Percentiles rank a stretch among this genome's conserved stretches.
Conservation (phyloP, 2,113 vertebrate species). For the Chaetodon auriga region DNA sequence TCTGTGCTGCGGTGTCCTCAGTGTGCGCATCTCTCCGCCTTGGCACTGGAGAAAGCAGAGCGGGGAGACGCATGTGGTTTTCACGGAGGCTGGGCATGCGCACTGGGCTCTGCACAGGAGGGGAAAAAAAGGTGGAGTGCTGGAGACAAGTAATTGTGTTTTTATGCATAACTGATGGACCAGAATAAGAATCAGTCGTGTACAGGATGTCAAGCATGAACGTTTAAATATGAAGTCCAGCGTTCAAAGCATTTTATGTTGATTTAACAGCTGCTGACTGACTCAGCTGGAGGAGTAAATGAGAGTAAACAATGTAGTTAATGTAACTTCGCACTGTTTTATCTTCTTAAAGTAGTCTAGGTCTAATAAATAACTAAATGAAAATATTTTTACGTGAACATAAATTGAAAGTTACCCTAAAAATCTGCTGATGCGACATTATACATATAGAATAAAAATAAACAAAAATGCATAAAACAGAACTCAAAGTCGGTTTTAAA, state of each 20-base stretch:
- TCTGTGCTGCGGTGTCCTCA: constrained; percentile 43
- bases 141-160: constrained; percentile 2
- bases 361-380: no score
- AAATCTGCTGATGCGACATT: no score
- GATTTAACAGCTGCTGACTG: neutral
- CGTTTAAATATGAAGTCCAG: neutral
- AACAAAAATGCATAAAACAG: no score
- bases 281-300: no score
- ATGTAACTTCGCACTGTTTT: neutral
- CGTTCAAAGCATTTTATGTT: neutral
- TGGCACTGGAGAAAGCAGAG: constrained; percentile 48
- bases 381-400: neutral
- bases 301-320: neutral
- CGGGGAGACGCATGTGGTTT: constrained; percentile 69
- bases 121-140: constrained; percentile 4
- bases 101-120: constrained; percentile 12
- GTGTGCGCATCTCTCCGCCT: constrained; percentile 65
- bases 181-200: neutral
- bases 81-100: constrained; percentile 72
- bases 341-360: no score
- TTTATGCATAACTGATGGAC: neutral
- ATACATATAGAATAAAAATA: no score
- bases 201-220: neutral
- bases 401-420: no score
- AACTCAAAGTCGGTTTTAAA: no score